Base-by-base conservation (phyloP, 2,888 invertebrate genomes). In the Archips crataeganus region DNA sequence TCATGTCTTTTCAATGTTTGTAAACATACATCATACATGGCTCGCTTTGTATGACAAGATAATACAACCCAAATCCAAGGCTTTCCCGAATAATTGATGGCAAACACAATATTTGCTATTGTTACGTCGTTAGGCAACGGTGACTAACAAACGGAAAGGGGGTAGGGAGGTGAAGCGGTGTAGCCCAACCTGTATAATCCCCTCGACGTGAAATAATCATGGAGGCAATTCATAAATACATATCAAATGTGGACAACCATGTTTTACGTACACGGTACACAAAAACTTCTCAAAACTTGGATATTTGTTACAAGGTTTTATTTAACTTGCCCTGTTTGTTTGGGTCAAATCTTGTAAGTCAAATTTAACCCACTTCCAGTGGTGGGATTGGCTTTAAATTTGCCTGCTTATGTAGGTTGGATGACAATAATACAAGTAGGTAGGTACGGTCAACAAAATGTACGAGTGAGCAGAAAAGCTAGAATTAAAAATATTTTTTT, bases 211-310 rank as follows among this genome's bases (percentile, higher is more conserved):
- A 74, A 54, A 74, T 73, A 69, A 73, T 70, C 69, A 74, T 64
- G 66, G 59, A 65, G 54, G 70, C 61, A 73, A 69, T 60, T 73
- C 73, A 64, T 69, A 69, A 69, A 73, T 73, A 64, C 69, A 69
- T 73, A 69, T 42, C 59, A 73, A 66, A 71, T 71, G 54, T 64
- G 60, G 65, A 51, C 54, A 15, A 32, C 45, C 65, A n/a, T 51
- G 45, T 66, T 70, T 70, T 60, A 39, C 5, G 39, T 39, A 64
- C 64, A 64, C 51, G 60, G 23, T 64, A 59, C 39, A 15, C 13
- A 15, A 57, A 47, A 57, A 57, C 13, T 57, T 32, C 11, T 9
- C 32, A 57, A 57, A 32, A 57, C 32, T 32, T 57, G 23, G 10
- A 10, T 11, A 9, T 23, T 23, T 23, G 23, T 23, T 23, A 23